Evolutionary conservation across 2,797 vertebrate species (phyloP), one percentile per base, ranked within the genome.

Genomic region (Acipenser transmontanus): DNA sequence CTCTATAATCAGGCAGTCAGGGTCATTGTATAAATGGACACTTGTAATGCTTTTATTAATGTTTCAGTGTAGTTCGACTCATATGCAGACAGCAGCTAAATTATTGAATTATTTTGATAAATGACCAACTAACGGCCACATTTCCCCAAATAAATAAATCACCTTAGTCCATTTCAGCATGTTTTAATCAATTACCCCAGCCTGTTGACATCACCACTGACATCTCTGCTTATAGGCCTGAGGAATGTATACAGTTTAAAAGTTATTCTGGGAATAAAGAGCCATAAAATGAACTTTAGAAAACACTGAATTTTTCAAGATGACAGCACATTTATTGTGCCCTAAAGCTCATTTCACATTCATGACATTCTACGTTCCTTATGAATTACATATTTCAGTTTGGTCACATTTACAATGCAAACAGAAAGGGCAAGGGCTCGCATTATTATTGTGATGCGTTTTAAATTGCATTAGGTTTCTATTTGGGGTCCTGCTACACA

Each of bases 171-270:
- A 59, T 63, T 64, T 68, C 63, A 59, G 63, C 67, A 68, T 54
- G 47, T 63, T 63, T 59, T 64, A 64, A 68, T 68, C 11, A 50
- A 63, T 64, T 68, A 64, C 54, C 48, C 61, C 20, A 48, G 49
- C 9, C 9, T 62, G 61, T 14, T 64, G 61, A 68, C 52, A 49
- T 49, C n/a, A 68, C 1, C 14, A 17, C 13, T 62, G 60, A 62
- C 14, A 63, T 7, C 34, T 56, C n/a, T 48, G 47, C 2, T 68
- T n/a, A 8, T 20, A 56, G 49, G 17, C 14, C 17, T 61, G 34
- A 47, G 17, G 60, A 8, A 47, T 14, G 17, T 9, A n/a, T 47
- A 61, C 8, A 61, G 60, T 20, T 10, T 47, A 34, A 20, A 61
- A 10, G 60, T 61, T 61, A 61, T 34, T 61, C 60, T 34, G 11